Conservation (phyloP, 1,140 invertebrate genomes). For the Drosophila murphyi region DNA sequence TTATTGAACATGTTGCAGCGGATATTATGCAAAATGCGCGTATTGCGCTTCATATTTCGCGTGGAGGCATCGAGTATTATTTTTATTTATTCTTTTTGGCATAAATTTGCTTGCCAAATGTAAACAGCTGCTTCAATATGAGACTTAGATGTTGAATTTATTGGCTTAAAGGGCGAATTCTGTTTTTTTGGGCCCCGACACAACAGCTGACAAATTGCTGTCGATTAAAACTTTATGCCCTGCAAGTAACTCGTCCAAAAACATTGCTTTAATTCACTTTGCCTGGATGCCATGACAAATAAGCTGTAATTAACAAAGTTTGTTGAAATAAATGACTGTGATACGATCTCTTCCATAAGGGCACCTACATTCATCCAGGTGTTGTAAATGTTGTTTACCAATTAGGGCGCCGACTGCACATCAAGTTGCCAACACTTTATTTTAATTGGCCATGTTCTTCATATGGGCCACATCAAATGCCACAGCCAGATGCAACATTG, state of each 20-base stretch:
- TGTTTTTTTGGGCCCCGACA: not conserved
- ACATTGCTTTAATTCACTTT: slow-evolving; percentile 17
- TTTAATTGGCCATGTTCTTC: slow-evolving; percentile 32
- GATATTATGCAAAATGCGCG: slow-evolving; percentile 59
- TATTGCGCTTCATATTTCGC: slow-evolving; percentile 35
- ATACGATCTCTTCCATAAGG: slow-evolving; percentile 5
- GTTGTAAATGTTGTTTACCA: slow-evolving; percentile 26
- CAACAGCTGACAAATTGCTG: slow-evolving; percentile 38
- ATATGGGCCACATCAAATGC: slow-evolving; percentile 13
- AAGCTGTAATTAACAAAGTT: slow-evolving; percentile 40
- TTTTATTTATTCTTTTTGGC: slow-evolving; percentile 18
- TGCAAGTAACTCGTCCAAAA: not conserved
- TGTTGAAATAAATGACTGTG: slow-evolving; percentile 20
- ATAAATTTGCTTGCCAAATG: slow-evolving; percentile 58
- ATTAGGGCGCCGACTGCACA: slow-evolving; percentile 27
- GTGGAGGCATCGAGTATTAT: slow-evolving; percentile 24
- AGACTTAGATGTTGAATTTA: slow-evolving; percentile 44
- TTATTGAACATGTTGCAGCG: slow-evolving; percentile 56
- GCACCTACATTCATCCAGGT: slow-evolving; percentile 13
- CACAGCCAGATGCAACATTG: slow-evolving; percentile 19
- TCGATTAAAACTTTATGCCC: slow-evolving; percentile 42
- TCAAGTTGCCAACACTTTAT: slow-evolving; percentile 27
- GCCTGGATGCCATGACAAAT: slow-evolving; percentile 13
- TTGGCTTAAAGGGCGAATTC: slow-evolving; percentile 12
- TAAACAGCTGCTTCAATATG: slow-evolving; percentile 39